Conservation (phyloP, 2,888 invertebrate species). For the Ecdyonurus torrentis region DNA sequence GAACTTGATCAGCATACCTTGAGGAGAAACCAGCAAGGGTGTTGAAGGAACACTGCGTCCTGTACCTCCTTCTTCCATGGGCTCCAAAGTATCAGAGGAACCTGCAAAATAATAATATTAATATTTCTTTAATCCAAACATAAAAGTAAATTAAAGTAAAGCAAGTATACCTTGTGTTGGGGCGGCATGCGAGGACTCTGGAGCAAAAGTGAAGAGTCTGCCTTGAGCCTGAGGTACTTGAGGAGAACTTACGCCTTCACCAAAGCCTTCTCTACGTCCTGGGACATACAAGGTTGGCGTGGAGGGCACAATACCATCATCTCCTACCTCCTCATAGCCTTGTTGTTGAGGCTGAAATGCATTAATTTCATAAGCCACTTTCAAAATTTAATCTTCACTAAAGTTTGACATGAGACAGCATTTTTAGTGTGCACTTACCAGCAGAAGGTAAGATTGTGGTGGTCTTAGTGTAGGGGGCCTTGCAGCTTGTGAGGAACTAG, state of each 20-base stretch:
- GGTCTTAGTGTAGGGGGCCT: not conserved
- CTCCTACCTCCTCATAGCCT: conserved; percentile 40
- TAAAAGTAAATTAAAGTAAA: too few relatives aligned
- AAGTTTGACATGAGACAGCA: not conserved
- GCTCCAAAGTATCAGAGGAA: not conserved
- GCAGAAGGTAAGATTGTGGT: not conserved
- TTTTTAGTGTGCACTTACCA: not conserved
- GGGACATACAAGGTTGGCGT: conserved; percentile 77
- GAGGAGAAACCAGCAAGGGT: not conserved
- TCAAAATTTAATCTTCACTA: not conserved
- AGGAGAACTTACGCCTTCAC: conserved; percentile 84
- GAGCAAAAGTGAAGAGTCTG: not conserved
- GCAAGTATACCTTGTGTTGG: too few relatives aligned
- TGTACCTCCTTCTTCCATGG: not conserved
- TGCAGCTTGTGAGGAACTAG: too few relatives aligned
- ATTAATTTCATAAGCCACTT: not conserved
- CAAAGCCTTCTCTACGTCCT: conserved; percentile 68
- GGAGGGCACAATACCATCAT: conserved; percentile 73
- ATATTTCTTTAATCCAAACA: too few relatives aligned
- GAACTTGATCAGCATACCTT: not conserved
- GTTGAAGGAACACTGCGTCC: not conserved
- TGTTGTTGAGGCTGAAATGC: not conserved
- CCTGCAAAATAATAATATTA: too few relatives aligned
- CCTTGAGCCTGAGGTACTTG: conserved; percentile 37
- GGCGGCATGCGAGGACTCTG: not conserved